Evolutionary conservation across 2,797 vertebrate genomes (phyloP).

Genomic region (Coranthus polyacanthus): DNA sequence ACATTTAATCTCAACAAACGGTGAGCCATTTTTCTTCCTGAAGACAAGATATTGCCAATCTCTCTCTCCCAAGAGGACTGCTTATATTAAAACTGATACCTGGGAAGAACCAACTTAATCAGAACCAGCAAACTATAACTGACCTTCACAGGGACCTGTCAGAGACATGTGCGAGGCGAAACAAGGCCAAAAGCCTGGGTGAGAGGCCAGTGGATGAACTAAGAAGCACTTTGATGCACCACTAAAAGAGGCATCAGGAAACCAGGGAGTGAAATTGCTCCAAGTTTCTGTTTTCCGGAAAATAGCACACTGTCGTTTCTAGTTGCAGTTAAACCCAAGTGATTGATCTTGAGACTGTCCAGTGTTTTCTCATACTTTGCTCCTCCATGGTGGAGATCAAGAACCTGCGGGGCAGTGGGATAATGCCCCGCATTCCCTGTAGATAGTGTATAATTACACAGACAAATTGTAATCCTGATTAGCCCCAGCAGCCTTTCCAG

Average conservation of each 20-base stretch:
- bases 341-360: slow-evolving; percentile 23
- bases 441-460: slow-evolving; percentile 81
- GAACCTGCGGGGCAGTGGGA: slow-evolving; percentile 66
- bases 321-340: slow-evolving; percentile 13
- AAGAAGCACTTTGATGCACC: slow-evolving; percentile 23
- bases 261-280: slow-evolving; percentile 6
- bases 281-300: slow-evolving; percentile 7
- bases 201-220: slow-evolving; percentile 36
- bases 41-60: slow-evolving; percentile 77
- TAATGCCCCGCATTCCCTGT: slow-evolving; percentile 70
- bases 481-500: slow-evolving; percentile 76
- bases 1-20: slow-evolving; percentile 74
- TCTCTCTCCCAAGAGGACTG: slow-evolving; percentile 55
- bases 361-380: slow-evolving; percentile 14
- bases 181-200: slow-evolving; percentile 20
- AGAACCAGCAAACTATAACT: slow-evolving; percentile 58
- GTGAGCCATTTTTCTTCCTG: slow-evolving; percentile 64
- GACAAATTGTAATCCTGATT: slow-evolving; percentile 84
- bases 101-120: slow-evolving; percentile 67
- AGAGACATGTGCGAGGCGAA: slow-evolving; percentile 44
- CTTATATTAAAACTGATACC: slow-evolving; percentile 72
- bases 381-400: slow-evolving; percentile 51
- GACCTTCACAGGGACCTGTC: slow-evolving; percentile 46
- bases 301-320: slow-evolving; percentile 16
- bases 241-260: slow-evolving; percentile 41